These are phyloP conservation scores for Stomatorhinus ivindoensis DNA, from an alignment of 2,113 vertebrate genomes.

Conservation along the genomic window DNA sequence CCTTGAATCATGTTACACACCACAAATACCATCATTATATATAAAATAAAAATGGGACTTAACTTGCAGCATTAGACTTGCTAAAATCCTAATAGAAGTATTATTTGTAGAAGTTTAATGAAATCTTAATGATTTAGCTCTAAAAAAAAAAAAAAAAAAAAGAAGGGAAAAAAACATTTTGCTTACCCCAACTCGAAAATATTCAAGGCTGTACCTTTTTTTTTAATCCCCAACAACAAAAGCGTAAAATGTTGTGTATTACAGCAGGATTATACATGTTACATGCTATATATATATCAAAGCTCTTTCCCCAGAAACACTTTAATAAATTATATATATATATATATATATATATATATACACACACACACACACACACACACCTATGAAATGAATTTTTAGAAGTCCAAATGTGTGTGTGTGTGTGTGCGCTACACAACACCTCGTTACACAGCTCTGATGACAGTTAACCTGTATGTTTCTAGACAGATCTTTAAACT, in stretches of 20 bases:
- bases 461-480: neutral
- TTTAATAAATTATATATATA: neutral
- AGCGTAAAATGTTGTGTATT: neutral
- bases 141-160: neutral
- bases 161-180: neutral
- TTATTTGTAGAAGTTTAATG: slow-evolving; percentile 5
- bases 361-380: too few species aligned
- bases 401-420: neutral
- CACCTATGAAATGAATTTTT: neutral
- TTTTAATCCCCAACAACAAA: neutral
- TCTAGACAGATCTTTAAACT: neutral
- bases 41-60: slow-evolving; percentile 1
- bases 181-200: neutral
- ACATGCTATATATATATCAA: neutral
- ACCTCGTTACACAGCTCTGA: neutral
- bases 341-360: too few species aligned
- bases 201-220: neutral
- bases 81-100: slow-evolving; percentile 2
- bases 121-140: neutral
- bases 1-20: neutral
- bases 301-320: neutral
- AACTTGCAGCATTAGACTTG: neutral
- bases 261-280: neutral
- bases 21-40: neutral
- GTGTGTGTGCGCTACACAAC: neutral